Evolutionary conservation across 37 sponge, comb jelly and placozoan genomes (phyloP), one percentile per base, ranked within the genome.

Genomic region (Petrosia ficiformis): DNA sequence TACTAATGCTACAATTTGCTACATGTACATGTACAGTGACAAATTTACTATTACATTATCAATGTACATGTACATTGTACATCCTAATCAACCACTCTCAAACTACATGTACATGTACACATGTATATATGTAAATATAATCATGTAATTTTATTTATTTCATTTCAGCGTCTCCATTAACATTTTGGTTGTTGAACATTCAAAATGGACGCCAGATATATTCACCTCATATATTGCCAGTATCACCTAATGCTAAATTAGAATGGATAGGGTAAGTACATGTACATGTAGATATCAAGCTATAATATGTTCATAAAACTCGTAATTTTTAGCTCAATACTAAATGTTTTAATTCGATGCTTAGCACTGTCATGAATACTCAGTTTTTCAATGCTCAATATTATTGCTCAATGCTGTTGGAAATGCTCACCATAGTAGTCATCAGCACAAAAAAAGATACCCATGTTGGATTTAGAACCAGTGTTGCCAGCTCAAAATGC

Each of bases 261-360:
- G 73, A 73, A 4, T 88, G 88, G 88, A 77, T 88, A 30, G 88
- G 88, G 88, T 88, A 42, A 73, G 78, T 28, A 26, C 54, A 8
- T 16, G 34, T 37, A 4, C n/a, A 19, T 48, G 14, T 48, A 19
- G 54, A 48, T 14, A 48, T 48, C 14, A 48, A 48, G 8, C 14
- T 48, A 19, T 19, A 48, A 19, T 48, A 48, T 48, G 14, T 48
- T 14, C 14, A 48, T n/a, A n/a, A n/a, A n/a, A n/a, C n/a, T n/a
- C n/a, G n/a, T n/a, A n/a, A n/a, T n/a, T n/a, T n/a, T n/a, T n/a
- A n/a, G n/a, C n/a, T n/a, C n/a, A n/a, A n/a, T n/a, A n/a, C n/a
- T n/a, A n/a, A n/a, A n/a, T n/a, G n/a, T n/a, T n/a, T n/a, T n/a
- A n/a, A n/a, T n/a, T n/a, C n/a, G n/a, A n/a, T n/a, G n/a, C n/a